These are phyloP conservation scores for Danio rerio DNA, from an alignment of 2,113 vertebrate genomes.

Conservation along the genomic window GRCz12tu NC_133199.1:38867001-38867500, in stretches of 20 bases:
- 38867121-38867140: conserved; percentile 61
- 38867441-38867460: conserved; percentile 41
- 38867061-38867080: conserved; percentile 69
- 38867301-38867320: conserved; percentile 82
- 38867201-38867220: conserved; percentile 53
- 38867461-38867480: conserved; percentile 53
- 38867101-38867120: conserved; percentile 62
- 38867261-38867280: conserved; percentile 70
- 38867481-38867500: conserved; percentile 44
- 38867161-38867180: conserved; percentile 42
- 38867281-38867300: conserved; percentile 83
- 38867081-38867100: conserved; percentile 68
- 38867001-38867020: conserved; percentile 78
- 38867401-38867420: conserved; percentile 1
- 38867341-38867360: conserved; percentile 63
- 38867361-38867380: conserved; percentile 38
- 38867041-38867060: conserved; percentile 71
- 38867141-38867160: conserved; percentile 45
- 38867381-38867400: conserved; percentile 42
- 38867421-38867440: conserved; percentile 23
- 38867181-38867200: conserved; percentile 52
- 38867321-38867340: conserved; percentile 76
- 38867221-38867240: conserved; percentile 71
- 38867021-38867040: conserved; percentile 83
- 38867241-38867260: too few species aligned